Evolutionary conservation across 2,888 invertebrate genomes (phyloP), one percentile per base, ranked within the genome.

Genomic region (Onchidella celtica): DNA sequence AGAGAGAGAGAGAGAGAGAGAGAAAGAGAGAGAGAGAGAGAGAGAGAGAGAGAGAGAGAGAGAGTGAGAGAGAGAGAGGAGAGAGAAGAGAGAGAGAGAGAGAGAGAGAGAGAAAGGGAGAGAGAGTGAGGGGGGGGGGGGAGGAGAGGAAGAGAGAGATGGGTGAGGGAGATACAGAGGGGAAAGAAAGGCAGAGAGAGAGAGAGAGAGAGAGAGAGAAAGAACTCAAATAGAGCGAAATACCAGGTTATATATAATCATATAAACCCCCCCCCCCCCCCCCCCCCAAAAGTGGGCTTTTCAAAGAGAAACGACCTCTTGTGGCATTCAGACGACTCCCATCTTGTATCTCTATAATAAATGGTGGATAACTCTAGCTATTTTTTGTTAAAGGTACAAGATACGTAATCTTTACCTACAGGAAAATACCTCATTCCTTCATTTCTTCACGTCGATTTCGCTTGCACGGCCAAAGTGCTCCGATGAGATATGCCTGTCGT

Each of bases 31-130:
- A 69, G 78, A 69, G 78, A 59, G 69, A 78, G 69, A 78, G 59
- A 78, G 78, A 78, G 40, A 69, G 65, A 76, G 63, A 70, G 34
- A 34, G n/a, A 29, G 24, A 24, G 65, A 32, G 57, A 59, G 38
- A 70, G 63, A 70, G 38, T n/a, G 63, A 63, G 73, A 73, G 32
- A 59, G 59, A 59, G 14, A 61, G 61, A 74, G 24, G 61, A 9
- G 34, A 61, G 61, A 17, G 1, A 57, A 57, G 3, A 47, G n/a
- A n/a, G n/a, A 34, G 78, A 78, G 38, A 70, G 70, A 78, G 69
- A 69, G 78, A 69, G 78, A 59, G 69, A 78, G 69, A 78, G 59
- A 78, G 78, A 78, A 57, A 69, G 65, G 70, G 63, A 70, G 34
- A 34, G n/a, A 29, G 24, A 24, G 65, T n/a, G 57, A 59, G 38